These are phyloP conservation scores for Heliconius nattereri DNA, from an alignment of 1,140 invertebrate species.

Conservation along the genomic window DNA sequence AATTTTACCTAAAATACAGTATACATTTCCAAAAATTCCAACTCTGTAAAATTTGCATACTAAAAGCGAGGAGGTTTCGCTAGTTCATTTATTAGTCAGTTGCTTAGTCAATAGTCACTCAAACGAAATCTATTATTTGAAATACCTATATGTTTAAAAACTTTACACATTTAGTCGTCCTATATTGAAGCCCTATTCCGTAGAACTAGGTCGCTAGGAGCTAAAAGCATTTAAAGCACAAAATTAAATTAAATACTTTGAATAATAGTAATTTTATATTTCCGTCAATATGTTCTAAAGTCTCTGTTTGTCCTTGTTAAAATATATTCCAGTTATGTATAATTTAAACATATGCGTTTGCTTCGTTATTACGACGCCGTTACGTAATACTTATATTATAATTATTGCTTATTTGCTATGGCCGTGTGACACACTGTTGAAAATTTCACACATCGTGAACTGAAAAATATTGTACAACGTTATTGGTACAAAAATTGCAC, in stretches of 20 bases:
- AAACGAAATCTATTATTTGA: neutral
- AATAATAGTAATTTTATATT: neutral
- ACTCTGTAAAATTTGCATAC: slow-evolving; percentile 1
- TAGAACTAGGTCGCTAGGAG: neutral
- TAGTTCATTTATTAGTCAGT: neutral
- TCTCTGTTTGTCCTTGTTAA: neutral
- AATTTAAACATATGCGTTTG: neutral
- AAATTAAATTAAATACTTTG: neutral
- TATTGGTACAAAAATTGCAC: neutral
- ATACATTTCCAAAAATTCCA: slow-evolving; percentile 10
- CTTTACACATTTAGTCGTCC: neutral
- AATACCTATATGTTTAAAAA: neutral
- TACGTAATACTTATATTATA: neutral
- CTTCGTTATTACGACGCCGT: neutral
- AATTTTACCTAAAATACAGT: slow-evolving; percentile 8
- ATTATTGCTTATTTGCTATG: neutral
- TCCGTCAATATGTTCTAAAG: neutral
- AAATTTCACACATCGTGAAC: neutral
- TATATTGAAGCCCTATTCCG: no score
- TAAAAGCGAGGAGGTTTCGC: neutral
- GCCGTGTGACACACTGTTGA: neutral
- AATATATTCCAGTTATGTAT: neutral
- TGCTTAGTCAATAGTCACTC: neutral
- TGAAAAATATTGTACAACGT: neutral
- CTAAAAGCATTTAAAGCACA: neutral